phyloP scores from a whole-genome alignment of 2,797 vertebrate genomes.

The Chaunax sp. region DNA sequence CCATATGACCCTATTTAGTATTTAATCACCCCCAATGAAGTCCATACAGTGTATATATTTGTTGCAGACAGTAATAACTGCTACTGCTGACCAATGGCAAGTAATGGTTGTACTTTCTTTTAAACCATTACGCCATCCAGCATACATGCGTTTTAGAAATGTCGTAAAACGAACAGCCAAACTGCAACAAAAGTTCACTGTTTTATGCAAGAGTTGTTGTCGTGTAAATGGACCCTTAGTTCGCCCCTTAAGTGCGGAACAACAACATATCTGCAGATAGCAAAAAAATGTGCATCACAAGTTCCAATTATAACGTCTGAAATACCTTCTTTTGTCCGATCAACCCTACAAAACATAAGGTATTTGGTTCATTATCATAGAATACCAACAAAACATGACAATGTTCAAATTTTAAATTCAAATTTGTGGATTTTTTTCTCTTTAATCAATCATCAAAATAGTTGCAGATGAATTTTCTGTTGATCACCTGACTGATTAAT shows the following conservation, averaged over 20 bases:
- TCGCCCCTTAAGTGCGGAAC: too few relatives aligned
- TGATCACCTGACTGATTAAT: too few relatives aligned
- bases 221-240: too few relatives aligned
- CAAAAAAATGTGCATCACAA: neutral
- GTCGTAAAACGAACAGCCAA: too few relatives aligned
- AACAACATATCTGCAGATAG: too few relatives aligned
- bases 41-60: conserved; percentile 34
- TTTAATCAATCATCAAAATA: neutral
- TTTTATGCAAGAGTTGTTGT: too few relatives aligned
- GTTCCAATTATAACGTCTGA: too few relatives aligned
- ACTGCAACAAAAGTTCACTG: too few relatives aligned
- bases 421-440: neutral
- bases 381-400: neutral
- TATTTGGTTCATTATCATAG: neutral
- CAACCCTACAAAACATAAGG: neutral
- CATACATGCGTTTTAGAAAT: too few relatives aligned
- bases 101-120: conserved; percentile 15
- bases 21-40: conserved; percentile 51
- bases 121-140: conserved; percentile 11
- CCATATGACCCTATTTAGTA: conserved; percentile 40
- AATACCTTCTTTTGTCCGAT: neutral
- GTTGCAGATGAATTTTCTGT: neutral
- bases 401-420: neutral
- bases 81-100: conserved; percentile 35
- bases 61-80: conserved; percentile 25